phyloP scores from a whole-genome alignment of 2,888 invertebrate genomes.

The Ganaspis brasiliensis region DNA sequence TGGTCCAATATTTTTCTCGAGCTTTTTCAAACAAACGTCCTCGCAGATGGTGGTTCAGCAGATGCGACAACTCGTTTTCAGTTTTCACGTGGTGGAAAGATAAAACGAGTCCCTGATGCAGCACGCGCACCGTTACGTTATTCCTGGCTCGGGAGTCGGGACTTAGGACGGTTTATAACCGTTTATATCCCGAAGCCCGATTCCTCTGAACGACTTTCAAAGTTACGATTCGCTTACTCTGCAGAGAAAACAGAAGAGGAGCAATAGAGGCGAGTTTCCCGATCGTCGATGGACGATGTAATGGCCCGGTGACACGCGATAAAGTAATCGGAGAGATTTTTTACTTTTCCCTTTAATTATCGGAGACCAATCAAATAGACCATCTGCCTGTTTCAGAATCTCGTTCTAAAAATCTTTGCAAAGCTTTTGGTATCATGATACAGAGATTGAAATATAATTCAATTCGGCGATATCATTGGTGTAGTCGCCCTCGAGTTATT shows the following conservation, averaged over 20 bases:
- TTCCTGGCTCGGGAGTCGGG: slow-evolving; percentile 39
- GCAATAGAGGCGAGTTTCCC: slow-evolving; percentile 45
- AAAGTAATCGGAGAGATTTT: slow-evolving; percentile 51
- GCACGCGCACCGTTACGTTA: slow-evolving; percentile 46
- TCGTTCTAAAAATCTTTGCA: not conserved
- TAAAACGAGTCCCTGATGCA: slow-evolving; percentile 50
- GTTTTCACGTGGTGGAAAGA: slow-evolving; percentile 55
- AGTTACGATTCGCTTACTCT: slow-evolving; percentile 60
- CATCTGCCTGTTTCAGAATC: not conserved
- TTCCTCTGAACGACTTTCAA: slow-evolving; percentile 58
- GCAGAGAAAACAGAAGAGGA: slow-evolving; percentile 49
- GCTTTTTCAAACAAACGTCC: slow-evolving; percentile 47
- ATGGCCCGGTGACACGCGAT: slow-evolving; percentile 56
- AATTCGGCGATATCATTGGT: no score
- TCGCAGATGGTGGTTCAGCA: slow-evolving; percentile 53
- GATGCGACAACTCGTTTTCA: slow-evolving; percentile 53
- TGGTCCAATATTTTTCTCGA: slow-evolving; percentile 41
- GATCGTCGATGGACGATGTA: slow-evolving; percentile 49
- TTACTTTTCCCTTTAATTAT: slow-evolving; percentile 20
- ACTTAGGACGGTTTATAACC: slow-evolving; percentile 56
- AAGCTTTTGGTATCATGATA: not conserved
- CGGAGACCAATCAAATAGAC: not conserved
- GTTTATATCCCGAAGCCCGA: slow-evolving; percentile 57
- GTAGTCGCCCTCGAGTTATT: no score
- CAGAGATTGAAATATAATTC: no score